Evolutionary conservation across 2,113 vertebrate genomes (phyloP), one percentile per base, ranked within the genome.

Genomic region (Mirounga angustirostris): DNA sequence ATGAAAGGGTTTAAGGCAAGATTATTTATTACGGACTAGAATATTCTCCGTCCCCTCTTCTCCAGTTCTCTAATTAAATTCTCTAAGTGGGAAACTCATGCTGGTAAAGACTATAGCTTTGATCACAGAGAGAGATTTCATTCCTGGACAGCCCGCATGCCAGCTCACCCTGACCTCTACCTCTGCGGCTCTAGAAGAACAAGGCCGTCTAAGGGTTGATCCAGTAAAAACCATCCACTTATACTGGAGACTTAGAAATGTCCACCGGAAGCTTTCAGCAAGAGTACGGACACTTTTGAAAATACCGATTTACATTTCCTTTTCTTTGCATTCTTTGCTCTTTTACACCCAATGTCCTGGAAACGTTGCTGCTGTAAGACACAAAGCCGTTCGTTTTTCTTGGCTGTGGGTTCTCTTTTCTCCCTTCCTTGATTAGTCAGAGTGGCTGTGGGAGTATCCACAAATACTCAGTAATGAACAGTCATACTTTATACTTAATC

Each of bases 11-110:
- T 63, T 90, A 2, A 46, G 67, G 61, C 28, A 54, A 8, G 36
- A 36, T 28, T 78, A 50, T 95, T 94, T 43, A 71, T 90, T 22
- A 33, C 14, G 3, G 71, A 16, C 78, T 3, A 9, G 54, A 14
- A 69, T 21, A 46, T 59, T 83, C 74, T 95, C 43, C 33, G 40
- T 59, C 91, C 16, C 33, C 36, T 89, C 79, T 94, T 40, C 1
- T 59, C 69, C 67, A 92, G 40, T 93, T 84, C 74, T 91, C 36
- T 79, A 76, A 89, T 84, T 95, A 91, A 80, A 94, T 93, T 91
- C 59, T 83, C 18, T 65, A 69, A 78, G 33, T 91, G 84, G 54
- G 54, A 50, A 69, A 21, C 54, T 91, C 71, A 5, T 24, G 81
- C 73, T 78, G 26, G 58, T 65, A 80, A 95, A 93, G 65, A 71